Evolutionary conservation across 2,797 vertebrate species (phyloP).

Genomic region (Oophaga sylvatica): DNA sequence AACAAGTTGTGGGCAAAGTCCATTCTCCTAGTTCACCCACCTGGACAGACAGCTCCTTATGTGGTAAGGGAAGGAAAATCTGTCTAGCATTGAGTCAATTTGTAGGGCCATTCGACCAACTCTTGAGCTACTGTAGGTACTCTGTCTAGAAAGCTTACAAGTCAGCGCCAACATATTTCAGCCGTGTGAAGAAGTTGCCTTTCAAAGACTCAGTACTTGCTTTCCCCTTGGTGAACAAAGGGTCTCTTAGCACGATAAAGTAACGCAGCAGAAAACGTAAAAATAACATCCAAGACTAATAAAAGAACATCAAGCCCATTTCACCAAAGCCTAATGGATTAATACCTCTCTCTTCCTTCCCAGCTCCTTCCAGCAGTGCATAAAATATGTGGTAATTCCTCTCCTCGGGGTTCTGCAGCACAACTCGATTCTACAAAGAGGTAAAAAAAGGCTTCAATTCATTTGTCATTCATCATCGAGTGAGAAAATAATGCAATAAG

Average conservation of each 20-base stretch:
- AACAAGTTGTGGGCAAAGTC: too few relatives aligned
- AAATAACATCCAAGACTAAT: neutral
- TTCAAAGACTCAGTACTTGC: neutral
- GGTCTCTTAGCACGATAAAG: neutral
- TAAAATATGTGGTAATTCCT: constrained; percentile 99
- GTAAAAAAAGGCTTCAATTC: constrained; percentile 62
- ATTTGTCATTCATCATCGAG: neutral
- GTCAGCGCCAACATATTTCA: neutral
- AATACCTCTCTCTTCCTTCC: constrained; percentile 82
- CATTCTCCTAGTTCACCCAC: too few relatives aligned
- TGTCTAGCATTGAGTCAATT: neutral
- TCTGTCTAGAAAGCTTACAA: neutral
- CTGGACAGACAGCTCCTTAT: neutral
- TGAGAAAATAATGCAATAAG: neutral
- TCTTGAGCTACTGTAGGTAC: neutral
- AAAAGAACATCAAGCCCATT: neutral
- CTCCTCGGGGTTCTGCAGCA: constrained; percentile 94
- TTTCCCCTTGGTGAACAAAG: neutral
- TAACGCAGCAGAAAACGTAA: neutral
- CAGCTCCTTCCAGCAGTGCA: constrained; percentile 89
- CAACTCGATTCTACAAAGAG: constrained; percentile 88
- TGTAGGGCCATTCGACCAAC: neutral
- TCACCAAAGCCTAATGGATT: neutral
- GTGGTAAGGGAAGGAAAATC: neutral
- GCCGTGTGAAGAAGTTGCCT: neutral